These are phyloP conservation scores for Temnothorax rugatulus DNA, from an alignment of 2,888 invertebrate genomes.

Conservation along the genomic window DNA sequence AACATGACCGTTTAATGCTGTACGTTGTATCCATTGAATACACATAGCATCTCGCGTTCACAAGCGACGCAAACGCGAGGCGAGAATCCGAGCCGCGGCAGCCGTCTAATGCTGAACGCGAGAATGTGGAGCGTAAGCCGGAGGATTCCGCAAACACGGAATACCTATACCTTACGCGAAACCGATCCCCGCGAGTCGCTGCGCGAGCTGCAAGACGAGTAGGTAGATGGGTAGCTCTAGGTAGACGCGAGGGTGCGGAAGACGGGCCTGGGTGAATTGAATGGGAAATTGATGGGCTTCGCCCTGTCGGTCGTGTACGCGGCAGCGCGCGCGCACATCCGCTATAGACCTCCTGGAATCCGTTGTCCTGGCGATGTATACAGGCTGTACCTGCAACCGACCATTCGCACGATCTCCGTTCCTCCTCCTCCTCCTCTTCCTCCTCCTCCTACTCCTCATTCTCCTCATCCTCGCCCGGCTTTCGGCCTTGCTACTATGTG, in stretches of 20 bases:
- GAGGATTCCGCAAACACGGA: constrained; percentile 35
- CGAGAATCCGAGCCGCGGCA: constrained; percentile 11
- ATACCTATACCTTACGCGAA: constrained; percentile 30
- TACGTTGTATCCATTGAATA: background rate
- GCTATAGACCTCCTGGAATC: constrained; percentile 69
- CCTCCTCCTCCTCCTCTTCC: background rate
- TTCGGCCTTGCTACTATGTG: constrained; percentile 37
- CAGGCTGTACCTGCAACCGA: constrained; percentile 68
- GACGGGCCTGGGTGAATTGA: constrained; percentile 78
- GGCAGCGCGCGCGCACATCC: constrained; percentile 67
- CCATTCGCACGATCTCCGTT: constrained; percentile 42
- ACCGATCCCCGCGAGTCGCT: constrained; percentile 39
- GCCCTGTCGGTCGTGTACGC: constrained; percentile 79
- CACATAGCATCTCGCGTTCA: constrained; percentile 2
- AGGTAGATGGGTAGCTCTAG: background rate
- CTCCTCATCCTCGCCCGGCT: background rate
- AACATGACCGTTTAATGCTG: background rate
- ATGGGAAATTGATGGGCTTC: constrained; percentile 83
- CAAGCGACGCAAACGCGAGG: background rate
- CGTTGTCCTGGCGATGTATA: constrained; percentile 79
- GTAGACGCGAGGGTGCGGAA: constrained; percentile 58
- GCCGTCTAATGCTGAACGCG: constrained; percentile 26
- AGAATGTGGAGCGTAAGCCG: constrained; percentile 37
- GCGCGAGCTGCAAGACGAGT: constrained; percentile 52
- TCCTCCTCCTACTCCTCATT: background rate